phyloP scores from a whole-genome alignment of 2,888 invertebrate genomes.

The Drosophila pseudotakahashii region DNA sequence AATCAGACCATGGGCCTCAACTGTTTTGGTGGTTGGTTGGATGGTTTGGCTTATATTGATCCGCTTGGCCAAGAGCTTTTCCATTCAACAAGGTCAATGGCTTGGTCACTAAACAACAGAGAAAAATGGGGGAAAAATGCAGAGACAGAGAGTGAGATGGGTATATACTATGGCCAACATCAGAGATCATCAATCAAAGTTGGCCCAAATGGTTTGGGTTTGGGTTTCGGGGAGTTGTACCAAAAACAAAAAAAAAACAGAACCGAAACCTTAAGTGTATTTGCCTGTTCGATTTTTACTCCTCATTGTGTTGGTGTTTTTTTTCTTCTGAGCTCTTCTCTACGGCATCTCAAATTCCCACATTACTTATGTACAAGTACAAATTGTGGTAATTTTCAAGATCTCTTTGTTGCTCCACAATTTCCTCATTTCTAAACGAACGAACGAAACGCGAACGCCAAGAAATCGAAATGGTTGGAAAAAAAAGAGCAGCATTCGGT shows the following conservation, averaged over 20 bases:
- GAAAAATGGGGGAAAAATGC: slow-evolving; percentile 7
- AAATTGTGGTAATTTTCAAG: slow-evolving; percentile 81
- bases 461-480: slow-evolving; percentile 38
- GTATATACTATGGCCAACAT: not conserved
- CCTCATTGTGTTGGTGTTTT: slow-evolving; percentile 29
- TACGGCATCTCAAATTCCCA: slow-evolving; percentile 63
- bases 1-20: slow-evolving; percentile 71
- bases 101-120: slow-evolving; percentile 42
- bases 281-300: slow-evolving; percentile 74
- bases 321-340: slow-evolving; percentile 28
- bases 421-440: slow-evolving; percentile 76
- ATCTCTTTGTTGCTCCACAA: slow-evolving; percentile 78
- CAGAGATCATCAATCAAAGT: slow-evolving; percentile 77
- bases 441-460: slow-evolving; percentile 10
- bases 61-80: slow-evolving; percentile 48
- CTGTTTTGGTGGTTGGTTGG: slow-evolving; percentile 43
- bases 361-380: slow-evolving; percentile 81
- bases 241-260: slow-evolving; percentile 4
- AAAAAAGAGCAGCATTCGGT: slow-evolving; percentile 30
- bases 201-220: slow-evolving; percentile 29
- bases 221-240: slow-evolving; percentile 9
- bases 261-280: slow-evolving; percentile 63
- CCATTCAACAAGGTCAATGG: slow-evolving; percentile 73
- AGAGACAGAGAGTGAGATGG: slow-evolving; percentile 4
- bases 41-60: slow-evolving; percentile 64